phyloP scores from a whole-genome alignment of 1,140 invertebrate genomes.

The Zaprionus vittiger region DNA sequence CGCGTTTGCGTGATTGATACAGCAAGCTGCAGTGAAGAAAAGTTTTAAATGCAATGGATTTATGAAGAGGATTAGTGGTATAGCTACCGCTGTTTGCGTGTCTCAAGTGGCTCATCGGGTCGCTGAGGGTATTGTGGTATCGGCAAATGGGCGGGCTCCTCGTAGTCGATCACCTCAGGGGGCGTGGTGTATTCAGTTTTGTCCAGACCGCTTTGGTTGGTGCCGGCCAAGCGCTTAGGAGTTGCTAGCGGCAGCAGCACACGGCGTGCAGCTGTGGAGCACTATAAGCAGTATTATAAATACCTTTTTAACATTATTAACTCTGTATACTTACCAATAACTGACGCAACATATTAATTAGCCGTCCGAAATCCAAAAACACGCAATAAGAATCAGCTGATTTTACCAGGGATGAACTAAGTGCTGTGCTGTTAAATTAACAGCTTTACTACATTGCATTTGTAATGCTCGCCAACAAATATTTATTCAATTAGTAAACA shows the following conservation, averaged over 20 bases:
- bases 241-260: conserved; percentile 16
- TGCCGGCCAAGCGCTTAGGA: conserved; percentile 34
- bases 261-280: conserved; percentile 29
- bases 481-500: background rate
- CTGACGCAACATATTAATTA: conserved; percentile 55
- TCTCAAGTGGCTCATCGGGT: conserved; percentile 68
- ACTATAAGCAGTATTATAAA: conserved; percentile 2
- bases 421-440: conserved; percentile 17
- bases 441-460: background rate
- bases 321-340: conserved; percentile 40
- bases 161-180: conserved; percentile 66
- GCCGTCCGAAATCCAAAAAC: background rate
- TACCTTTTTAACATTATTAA: background rate
- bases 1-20: conserved; percentile 98
- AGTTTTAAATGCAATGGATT: background rate
- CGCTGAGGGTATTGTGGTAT: conserved; percentile 69
- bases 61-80: too few relatives aligned
- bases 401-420: conserved; percentile 43
- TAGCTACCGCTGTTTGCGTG: conserved; percentile 70
- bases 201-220: conserved; percentile 30
- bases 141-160: conserved; percentile 72
- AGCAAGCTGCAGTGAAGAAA: conserved; percentile 88
- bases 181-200: conserved; percentile 59
- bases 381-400: conserved; percentile 37
- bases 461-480: background rate